Conservation (phyloP, 2,888 invertebrate species). For the Conchocele bisecta region DNA sequence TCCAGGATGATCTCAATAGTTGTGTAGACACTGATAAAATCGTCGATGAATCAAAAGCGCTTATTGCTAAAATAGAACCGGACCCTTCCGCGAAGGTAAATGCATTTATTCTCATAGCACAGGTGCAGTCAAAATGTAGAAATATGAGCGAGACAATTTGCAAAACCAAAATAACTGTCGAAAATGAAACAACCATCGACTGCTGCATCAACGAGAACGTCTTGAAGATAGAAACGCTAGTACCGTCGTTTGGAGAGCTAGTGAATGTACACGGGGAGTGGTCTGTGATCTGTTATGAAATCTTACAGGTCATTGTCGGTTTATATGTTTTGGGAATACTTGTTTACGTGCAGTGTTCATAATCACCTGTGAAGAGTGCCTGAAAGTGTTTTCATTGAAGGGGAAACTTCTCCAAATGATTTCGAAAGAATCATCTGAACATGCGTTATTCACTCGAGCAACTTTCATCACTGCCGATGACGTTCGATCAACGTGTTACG, state of each 20-base stretch:
- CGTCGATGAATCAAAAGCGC: background rate
- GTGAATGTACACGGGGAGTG: constrained; percentile 30
- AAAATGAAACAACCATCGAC: too few species aligned
- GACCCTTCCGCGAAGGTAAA: background rate
- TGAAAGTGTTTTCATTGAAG: constrained; percentile 31
- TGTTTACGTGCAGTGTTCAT: constrained; percentile 11
- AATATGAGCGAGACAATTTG: too few species aligned
- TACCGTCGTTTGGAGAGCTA: too few species aligned
- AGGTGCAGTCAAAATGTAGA: too few species aligned
- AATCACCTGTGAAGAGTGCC: constrained; percentile 42
- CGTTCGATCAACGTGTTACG: constrained; percentile 13
- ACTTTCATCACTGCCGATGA: constrained; percentile 20
- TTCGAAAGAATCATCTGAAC: background rate
- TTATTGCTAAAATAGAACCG: background rate
- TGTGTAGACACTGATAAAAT: background rate
- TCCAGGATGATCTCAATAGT: background rate
- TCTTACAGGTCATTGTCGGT: constrained; percentile 8
- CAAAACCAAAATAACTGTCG: too few species aligned
- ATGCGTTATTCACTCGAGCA: constrained; percentile 20
- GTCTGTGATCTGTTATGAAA: constrained; percentile 22
- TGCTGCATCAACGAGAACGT: too few species aligned
- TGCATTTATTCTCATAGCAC: background rate
- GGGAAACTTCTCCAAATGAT: constrained; percentile 16
- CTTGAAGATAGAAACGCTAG: too few species aligned
- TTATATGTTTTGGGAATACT: constrained; percentile 40